Evolutionary conservation across 2,888 invertebrate genomes (phyloP), one percentile per base, ranked within the genome.

Genomic region (Zaprionus obscuricornis): DNA sequence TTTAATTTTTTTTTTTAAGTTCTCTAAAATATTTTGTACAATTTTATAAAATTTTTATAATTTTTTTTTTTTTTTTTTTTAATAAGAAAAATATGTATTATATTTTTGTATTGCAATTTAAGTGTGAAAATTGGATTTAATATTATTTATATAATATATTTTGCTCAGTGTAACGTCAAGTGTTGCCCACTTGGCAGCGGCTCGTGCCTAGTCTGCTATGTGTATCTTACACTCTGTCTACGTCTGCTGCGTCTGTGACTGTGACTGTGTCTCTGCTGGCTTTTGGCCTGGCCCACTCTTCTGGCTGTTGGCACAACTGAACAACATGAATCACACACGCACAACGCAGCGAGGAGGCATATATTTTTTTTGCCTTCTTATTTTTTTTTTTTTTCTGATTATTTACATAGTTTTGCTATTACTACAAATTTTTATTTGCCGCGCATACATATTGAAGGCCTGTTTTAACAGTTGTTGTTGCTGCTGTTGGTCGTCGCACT

Each of bases 381-480:
- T 27, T 27, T 17, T 11, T 8, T 14, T 46, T 57, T 60, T 65
- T 43, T 46, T 71, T 76, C 74, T 85, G 82, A 82, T 82, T 82
- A 85, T 85, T 83, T 85, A 82, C 82, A 82, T 85, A 85, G 85
- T 82, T 82, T 83, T 83, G 85, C 82, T 82, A 82, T 82, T 82
- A 82, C 82, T 82, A 85, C 82, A 82, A 82, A 85, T 81, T 81
- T 81, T 85, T 81, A 85, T 81, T 83, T 85, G 85, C 85, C 71
- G 67, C 73, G 66, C 73, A 55, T 51, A 59, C 52, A n/a, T n/a
- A n/a, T 56, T 51, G 51, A 51, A 57, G 54, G 51, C 57, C 40
- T 59, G 42, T 54, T 54, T 65, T 50, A 36, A 46, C 22, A 42
- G 50, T 50, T 49, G 54, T 31, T 49, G 31, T 33, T 26, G 26